These are phyloP conservation scores for Danio tinwini DNA, from an alignment of 2,797 vertebrate genomes.

Conservation along the genomic window DNA sequence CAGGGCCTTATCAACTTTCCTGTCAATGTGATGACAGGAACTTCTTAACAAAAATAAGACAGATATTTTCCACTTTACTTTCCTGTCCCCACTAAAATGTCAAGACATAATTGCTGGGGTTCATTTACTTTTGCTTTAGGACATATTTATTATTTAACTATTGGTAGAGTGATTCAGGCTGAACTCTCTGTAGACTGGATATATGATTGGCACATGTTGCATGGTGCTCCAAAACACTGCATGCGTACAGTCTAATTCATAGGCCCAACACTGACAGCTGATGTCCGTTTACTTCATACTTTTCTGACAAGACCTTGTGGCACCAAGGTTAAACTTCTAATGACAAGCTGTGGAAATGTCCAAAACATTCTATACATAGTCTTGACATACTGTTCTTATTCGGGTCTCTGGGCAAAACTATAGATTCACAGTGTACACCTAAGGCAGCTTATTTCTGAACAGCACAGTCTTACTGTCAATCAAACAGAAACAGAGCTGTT, in stretches of 20 bases:
- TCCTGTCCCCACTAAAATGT: not conserved
- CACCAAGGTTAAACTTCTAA: constrained; percentile 57
- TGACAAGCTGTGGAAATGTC: constrained; percentile 50
- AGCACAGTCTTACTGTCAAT: constrained; percentile 35
- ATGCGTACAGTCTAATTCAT: constrained; percentile 50
- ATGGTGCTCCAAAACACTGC: constrained; percentile 41
- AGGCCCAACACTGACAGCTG: constrained; percentile 47
- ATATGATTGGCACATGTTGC: constrained; percentile 2
- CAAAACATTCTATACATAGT: constrained; percentile 50
- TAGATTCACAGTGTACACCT: not conserved
- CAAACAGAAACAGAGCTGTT: not conserved
- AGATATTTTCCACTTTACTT: not conserved
- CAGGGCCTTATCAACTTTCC: constrained; percentile 16
- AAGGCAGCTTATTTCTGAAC: constrained; percentile 24
- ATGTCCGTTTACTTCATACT: constrained; percentile 28
- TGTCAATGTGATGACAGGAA: constrained; percentile 33
- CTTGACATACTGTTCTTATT: constrained; percentile 43
- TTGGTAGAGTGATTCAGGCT: not conserved
- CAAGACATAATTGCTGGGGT: not conserved
- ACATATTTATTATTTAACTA: not conserved
- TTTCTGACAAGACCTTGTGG: constrained; percentile 38
- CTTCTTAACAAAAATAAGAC: constrained; percentile 20
- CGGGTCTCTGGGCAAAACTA: constrained; percentile 42
- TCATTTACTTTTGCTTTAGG: not conserved
- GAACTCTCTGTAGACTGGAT: not conserved